Percentiles rank a stretch among this genome's conserved stretches.
Conservation (phyloP, 1,140 invertebrate species). For the Apis florea region DNA sequence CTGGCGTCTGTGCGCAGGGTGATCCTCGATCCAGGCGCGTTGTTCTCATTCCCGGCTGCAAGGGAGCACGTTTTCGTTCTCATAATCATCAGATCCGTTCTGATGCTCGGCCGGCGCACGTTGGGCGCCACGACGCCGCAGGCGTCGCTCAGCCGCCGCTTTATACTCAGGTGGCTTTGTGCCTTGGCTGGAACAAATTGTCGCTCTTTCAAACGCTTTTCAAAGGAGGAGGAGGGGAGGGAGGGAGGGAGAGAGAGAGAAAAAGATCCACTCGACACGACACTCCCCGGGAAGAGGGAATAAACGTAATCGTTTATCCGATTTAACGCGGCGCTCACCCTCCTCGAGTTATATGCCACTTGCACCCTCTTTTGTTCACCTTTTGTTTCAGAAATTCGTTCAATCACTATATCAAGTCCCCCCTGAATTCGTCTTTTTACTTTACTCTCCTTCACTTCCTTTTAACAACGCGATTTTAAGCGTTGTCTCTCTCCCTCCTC, state of each 20-base stretch:
- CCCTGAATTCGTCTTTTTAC: background rate
- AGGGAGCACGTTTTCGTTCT: constrained; percentile 88
- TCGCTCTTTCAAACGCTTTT: constrained; percentile 39
- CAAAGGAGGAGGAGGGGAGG: too few species aligned
- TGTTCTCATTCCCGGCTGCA: constrained; percentile 81
- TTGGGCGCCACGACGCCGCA: constrained; percentile 92
- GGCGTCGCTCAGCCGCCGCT: constrained; percentile 89
- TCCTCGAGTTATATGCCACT: background rate
- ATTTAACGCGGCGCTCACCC: background rate
- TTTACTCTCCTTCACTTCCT: background rate
- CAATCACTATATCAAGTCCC: too few species aligned
- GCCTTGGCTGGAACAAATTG: constrained; percentile 82
- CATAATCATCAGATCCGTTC: constrained; percentile 92
- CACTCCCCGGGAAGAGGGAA: background rate
- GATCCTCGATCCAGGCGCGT: constrained; percentile 71
- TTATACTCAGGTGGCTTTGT: constrained; percentile 90
- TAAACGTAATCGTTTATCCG: background rate
- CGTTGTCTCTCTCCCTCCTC: background rate
- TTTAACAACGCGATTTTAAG: background rate
- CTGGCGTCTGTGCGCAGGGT: constrained; percentile 67
- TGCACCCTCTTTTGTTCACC: background rate
- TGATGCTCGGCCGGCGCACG: constrained; percentile 89
- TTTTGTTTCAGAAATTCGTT: background rate
- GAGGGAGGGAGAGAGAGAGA: background rate
- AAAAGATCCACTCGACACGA: background rate